Percentiles rank a stretch among this genome's conserved stretches.
Evolutionary conservation across 2,797 vertebrate species (phyloP).

Genomic region (Pristis pectinata): DNA sequence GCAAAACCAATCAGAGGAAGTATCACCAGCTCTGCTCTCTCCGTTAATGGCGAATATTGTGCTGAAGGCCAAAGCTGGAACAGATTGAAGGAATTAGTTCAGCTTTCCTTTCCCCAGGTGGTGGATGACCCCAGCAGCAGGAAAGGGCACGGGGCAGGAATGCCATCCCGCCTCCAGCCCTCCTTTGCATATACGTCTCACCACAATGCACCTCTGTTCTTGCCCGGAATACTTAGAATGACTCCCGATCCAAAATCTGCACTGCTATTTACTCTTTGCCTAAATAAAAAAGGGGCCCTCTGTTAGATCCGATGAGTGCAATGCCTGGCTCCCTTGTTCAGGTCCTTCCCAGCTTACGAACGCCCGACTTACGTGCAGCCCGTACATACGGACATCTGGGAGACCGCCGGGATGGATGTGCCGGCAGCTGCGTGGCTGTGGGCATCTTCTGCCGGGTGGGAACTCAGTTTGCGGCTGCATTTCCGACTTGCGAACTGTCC

Average conservation of each 20-base stretch:
- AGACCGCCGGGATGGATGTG: no score
- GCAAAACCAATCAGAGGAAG: neutral
- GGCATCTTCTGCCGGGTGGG: no score
- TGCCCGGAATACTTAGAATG: neutral
- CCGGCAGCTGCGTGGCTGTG: no score
- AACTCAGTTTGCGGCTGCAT: no score
- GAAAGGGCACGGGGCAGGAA: neutral
- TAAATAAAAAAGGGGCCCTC: neutral
- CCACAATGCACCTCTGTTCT: neutral
- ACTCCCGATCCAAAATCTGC: neutral
- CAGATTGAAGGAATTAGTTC: conserved; percentile 7
- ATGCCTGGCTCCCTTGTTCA: neutral
- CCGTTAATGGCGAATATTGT: neutral
- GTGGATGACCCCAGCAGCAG: neutral
- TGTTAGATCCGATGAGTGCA: neutral
- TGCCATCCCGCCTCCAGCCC: neutral
- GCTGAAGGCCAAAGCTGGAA: neutral
- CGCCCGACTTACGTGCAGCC: no score
- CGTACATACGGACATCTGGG: no score
- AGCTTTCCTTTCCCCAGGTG: neutral
- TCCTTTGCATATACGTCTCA: neutral
- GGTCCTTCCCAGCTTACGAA: no score
- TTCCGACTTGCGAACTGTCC: no score
- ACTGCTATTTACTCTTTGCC: neutral
- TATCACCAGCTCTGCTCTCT: neutral